Evolutionary conservation across 2,797 vertebrate genomes (phyloP).

Genomic region (Schizothorax lantsangensis): DNA sequence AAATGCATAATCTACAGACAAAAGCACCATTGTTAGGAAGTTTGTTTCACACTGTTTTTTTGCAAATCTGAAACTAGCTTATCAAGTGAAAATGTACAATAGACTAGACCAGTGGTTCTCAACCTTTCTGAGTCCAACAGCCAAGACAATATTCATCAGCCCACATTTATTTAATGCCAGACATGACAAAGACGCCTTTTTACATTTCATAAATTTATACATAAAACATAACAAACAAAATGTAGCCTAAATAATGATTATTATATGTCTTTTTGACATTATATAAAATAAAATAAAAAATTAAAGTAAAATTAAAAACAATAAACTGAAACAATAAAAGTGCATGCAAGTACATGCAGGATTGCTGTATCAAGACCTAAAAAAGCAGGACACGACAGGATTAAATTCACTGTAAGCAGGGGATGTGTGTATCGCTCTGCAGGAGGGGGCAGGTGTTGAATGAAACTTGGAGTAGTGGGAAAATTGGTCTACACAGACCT

Average conservation of each 20-base stretch:
- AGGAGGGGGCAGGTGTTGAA: not conserved
- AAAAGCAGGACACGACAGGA: not conserved
- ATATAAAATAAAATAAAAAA: not conserved
- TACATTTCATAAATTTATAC: not conserved
- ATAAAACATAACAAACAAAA: not conserved
- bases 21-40: slow-evolving; percentile 44
- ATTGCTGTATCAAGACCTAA: not conserved
- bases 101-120: slow-evolving; percentile 4
- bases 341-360: not conserved
- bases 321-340: not conserved
- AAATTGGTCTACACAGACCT: not conserved
- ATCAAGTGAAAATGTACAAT: not conserved
- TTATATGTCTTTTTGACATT: not conserved
- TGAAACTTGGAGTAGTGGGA: not conserved
- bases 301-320: not conserved
- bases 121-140: slow-evolving; percentile 10
- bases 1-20: slow-evolving; percentile 44
- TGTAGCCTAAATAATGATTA: not conserved
- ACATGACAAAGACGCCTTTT: slow-evolving; percentile 1
- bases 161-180: not conserved
- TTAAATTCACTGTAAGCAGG: not conserved
- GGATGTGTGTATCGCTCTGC: not conserved
- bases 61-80: slow-evolving; percentile 13
- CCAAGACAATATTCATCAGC: not conserved
- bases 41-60: slow-evolving; percentile 28